phyloP scores from a whole-genome alignment of 2,888 invertebrate genomes.

The Ectobius pallidus region DNA sequence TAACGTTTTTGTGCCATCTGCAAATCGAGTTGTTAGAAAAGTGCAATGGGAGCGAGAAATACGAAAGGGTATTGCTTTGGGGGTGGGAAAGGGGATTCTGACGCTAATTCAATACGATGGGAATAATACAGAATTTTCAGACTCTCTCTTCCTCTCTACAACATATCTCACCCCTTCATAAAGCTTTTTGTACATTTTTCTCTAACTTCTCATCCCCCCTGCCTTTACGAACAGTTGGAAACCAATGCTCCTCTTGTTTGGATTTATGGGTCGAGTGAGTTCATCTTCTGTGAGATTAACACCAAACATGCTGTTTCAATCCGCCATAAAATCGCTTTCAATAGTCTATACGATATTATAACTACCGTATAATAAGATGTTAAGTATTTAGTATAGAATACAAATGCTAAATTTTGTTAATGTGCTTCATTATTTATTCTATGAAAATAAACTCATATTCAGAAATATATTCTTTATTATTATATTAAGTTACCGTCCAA shows the following conservation, averaged over 20 bases:
- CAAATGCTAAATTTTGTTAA: too few relatives aligned
- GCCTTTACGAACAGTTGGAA: conserved; percentile 16
- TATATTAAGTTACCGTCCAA: too few relatives aligned
- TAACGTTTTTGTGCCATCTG: conserved; percentile 1
- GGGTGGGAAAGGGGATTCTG: conserved; percentile 29
- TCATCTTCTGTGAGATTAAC: not conserved
- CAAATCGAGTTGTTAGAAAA: conserved; percentile 8
- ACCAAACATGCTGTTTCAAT: too few relatives aligned
- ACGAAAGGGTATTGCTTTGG: conserved; percentile 1
- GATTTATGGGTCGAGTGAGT: not conserved
- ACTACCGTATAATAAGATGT: too few relatives aligned
- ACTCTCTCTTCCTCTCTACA: too few relatives aligned
- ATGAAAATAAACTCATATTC: too few relatives aligned
- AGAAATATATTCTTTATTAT: too few relatives aligned
- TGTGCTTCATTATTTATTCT: too few relatives aligned
- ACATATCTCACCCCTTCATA: conserved; percentile 32
- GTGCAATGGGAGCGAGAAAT: not conserved
- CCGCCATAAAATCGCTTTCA: too few relatives aligned
- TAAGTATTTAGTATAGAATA: too few relatives aligned
- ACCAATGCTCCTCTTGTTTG: conserved; percentile 32
- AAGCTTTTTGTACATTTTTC: conserved; percentile 31
- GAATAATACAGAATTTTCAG: conserved; percentile 40
- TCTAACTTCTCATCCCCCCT: not conserved
- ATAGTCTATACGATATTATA: too few relatives aligned
- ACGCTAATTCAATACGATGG: conserved; percentile 41